Base-by-base conservation (phyloP, 2,797 vertebrate species). In the Sciaenops ocellatus region DNA sequence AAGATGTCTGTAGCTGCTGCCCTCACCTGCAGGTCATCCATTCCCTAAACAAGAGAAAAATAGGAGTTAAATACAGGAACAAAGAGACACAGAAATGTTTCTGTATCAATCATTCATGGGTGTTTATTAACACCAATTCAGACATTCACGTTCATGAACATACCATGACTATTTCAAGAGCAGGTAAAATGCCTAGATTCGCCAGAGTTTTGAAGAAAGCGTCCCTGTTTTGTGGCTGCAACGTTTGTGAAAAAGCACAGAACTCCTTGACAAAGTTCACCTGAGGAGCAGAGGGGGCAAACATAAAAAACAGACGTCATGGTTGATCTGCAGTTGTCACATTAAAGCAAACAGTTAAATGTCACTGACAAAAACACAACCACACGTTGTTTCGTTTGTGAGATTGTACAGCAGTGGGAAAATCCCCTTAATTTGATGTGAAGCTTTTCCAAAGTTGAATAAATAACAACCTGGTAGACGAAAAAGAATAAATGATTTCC, bases 1-100 rank as follows among this genome's bases (percentile, higher is more conserved):
- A 99, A 99, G 94, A 99, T 99, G 94, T 99, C 98, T 78, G 97
- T 99, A 82, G 98, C 98, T 88, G 98, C 98, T 79, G 97, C 96
- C 92, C 98, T 96, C 90, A 99, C 98, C 94, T 98, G 98, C 86
- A 98, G 92, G 94, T 99, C 98, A 85, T 99, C 98, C 98, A 99
- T 99, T 73, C 98, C 98, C 98, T 99, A 80, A 71, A 57, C 2
- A 64, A 4, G 12, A 63, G 34, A 20, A 17, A 54, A 41, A 47
- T 0, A 50, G 0, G 5, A 34, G 60, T n/a, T 54, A 4, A 76
- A 60, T 13, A 66, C 18, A 15, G 1, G 12, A 12, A 55, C 12
- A 56, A 16, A 65, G 1, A 51, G 0, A 47, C 22, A 42, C 15
- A 41, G 13, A 6, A 50, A 16, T 4, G 0, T 18, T 57, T 44